Evolutionary conservation across 2,888 invertebrate species (phyloP), one percentile per base, ranked within the genome.

Genomic region (Drosophila hamatofila): DNA sequence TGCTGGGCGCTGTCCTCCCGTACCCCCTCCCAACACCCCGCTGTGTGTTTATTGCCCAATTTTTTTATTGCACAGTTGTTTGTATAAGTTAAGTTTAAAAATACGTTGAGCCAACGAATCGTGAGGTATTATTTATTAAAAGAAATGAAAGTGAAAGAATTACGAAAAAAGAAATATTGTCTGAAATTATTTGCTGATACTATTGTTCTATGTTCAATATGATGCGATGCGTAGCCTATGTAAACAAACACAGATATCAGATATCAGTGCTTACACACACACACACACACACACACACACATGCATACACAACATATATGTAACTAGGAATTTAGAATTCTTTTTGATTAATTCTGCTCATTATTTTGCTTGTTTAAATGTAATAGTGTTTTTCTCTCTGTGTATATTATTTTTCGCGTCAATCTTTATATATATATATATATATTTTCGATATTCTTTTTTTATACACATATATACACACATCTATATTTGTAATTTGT

Each of bases 101-200:
- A 46, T 57, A 68, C 78, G 84, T 84, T 87, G 84, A 89, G 82
- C 89, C 79, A 88, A 84, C 83, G 77, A 89, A 89, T 85, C 74
- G 81, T 85, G 72, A 74, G 85, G 85, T 86, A 86, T 86, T 86
- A 86, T 86, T 89, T 86, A 89, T 88, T 84, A 74, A 59, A 80
- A 68, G 61, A 46, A 49, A 64, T 41, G 48, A 54, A 58, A 68
- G 52, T 35, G 52, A 56, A 42, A 63, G 54, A 48, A 54, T 23
- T 52, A 66, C 41, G 44, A 68, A 56, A 39, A 56, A 39, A 4
- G 0, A 66, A 60, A 66, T 66, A 66, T 68, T 64, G 83, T 71
- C 73, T 87, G 78, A 89, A 84, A 84, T 84, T 89, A 87, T 87
- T 89, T 84, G 84, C 83, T 87, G 87, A 83, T 87, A 72, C 72